A percentile compares a stretch with the other conserved stretches of the same genome.
phyloP scores from a whole-genome alignment of 2,113 vertebrate genomes.

The Cathartes aura region DNA sequence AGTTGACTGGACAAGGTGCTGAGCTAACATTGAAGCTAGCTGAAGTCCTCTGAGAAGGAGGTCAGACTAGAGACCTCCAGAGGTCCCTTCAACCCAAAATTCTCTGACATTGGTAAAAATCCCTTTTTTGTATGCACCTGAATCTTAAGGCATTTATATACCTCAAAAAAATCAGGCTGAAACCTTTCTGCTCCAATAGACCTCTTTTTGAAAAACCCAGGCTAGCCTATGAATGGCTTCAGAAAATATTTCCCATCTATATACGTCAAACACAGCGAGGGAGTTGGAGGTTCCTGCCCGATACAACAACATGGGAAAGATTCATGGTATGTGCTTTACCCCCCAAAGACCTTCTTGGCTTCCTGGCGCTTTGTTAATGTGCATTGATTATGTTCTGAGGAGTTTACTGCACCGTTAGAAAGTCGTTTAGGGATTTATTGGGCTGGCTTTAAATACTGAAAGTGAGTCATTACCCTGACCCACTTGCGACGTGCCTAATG shows the following conservation, averaged over 20 bases:
- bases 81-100: background rate
- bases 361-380: conserved; percentile 34
- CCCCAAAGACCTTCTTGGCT: conserved; percentile 9
- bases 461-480: background rate
- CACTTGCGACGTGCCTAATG: background rate
- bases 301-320: conserved; percentile 4
- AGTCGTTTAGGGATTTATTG: conserved; percentile 57
- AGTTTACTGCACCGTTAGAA: conserved; percentile 46
- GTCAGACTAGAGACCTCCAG: background rate
- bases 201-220: background rate
- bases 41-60: background rate
- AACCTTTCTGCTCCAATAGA: background rate
- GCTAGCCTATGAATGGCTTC: background rate
- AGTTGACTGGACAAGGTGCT: background rate
- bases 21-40: background rate
- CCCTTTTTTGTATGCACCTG: background rate
- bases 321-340: conserved; percentile 15
- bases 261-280: background rate
- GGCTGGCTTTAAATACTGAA: conserved; percentile 14
- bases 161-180: background rate
- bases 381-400: conserved; percentile 60
- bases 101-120: background rate
- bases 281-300: background rate
- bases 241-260: background rate
- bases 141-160: background rate